A percentile compares a stretch with the other conserved stretches of the same genome.
Evolutionary conservation across 1,140 invertebrate genomes (phyloP).

Genomic region (Ceratitis capitata): DNA sequence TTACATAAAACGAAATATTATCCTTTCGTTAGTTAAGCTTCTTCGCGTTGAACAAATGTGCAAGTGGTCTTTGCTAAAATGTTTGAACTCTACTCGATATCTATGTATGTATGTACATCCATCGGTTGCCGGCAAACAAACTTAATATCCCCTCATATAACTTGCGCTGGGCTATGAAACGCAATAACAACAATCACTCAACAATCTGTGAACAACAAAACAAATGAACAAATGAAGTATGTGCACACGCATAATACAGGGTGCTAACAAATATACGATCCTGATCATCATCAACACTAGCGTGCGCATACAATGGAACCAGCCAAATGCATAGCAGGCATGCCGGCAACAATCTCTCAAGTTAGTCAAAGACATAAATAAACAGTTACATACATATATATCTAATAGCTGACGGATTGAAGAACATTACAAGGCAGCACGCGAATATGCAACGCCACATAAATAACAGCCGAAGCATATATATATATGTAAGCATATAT

Average conservation of each 20-base stretch:
- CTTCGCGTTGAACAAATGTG: too few relatives aligned
- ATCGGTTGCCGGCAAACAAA: too few relatives aligned
- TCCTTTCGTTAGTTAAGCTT: too few relatives aligned
- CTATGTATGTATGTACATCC: too few relatives aligned
- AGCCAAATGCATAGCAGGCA: background rate
- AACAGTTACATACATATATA: too few relatives aligned
- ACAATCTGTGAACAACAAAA: background rate
- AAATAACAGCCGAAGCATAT: background rate
- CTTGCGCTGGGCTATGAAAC: background rate
- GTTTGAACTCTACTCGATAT: too few relatives aligned
- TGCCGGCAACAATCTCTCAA: too few relatives aligned
- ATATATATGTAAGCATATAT: background rate
- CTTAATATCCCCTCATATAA: background rate
- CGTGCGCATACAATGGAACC: background rate
- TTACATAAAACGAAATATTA: too few relatives aligned
- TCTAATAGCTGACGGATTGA: background rate
- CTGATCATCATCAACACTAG: background rate
- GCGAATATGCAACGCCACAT: background rate
- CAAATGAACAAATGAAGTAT: background rate
- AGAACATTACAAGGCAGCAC: background rate
- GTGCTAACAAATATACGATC: background rate
- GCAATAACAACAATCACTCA: background rate
- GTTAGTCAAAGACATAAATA: background rate
- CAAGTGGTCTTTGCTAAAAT: too few relatives aligned
- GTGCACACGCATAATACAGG: constrained; percentile 19